Evolutionary conservation across 2,113 vertebrate species (phyloP), one percentile per base, ranked within the genome.

Genomic region (Dicentrarchus labrax): DNA sequence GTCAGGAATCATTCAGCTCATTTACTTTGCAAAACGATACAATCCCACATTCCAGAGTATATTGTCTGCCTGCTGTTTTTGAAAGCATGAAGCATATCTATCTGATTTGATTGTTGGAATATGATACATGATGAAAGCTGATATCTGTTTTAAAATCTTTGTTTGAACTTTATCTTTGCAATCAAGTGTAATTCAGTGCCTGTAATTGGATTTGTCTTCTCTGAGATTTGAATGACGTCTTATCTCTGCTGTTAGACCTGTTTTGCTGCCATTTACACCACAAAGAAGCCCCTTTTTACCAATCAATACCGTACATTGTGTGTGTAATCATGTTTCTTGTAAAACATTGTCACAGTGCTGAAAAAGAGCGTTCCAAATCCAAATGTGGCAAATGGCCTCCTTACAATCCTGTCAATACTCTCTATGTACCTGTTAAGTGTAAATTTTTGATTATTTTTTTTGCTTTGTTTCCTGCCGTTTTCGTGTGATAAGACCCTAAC

Each of bases 1-100:
- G 90, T 90, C 87, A 89, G 74, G 84, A 89, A 87, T 88, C 60
- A 76, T 91, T 86, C 70, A 54, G 71, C 86, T 76, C 76, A 70
- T 89, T 88, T 81, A 82, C 70, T 80, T 50, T 76, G 79, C 74
- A 75, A 83, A 86, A 88, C 76, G 86, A 84, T 43, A 80, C 71
- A 67, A 74, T 86, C 60, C 43, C 80, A 60, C 86, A 80, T 84
- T 91, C 73, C 67, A 61, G 71, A 69, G 43, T 54, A 36, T 43
- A 71, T 69, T 22, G 41, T 75, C 61, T 39, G 1, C 13, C 47
- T 67, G 64, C 62, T 72, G 78, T 72, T 87, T 76, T 24, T 82
- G 78, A 64, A 62, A 79, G 67, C n/a, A 8, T 65, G 53, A 86
- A 78, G 78, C 78, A 82, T 69, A 82, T 85, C 85, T 76, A 48